phyloP scores from a whole-genome alignment of 2,113 vertebrate species.

The Odocoileus hemionus region DNA sequence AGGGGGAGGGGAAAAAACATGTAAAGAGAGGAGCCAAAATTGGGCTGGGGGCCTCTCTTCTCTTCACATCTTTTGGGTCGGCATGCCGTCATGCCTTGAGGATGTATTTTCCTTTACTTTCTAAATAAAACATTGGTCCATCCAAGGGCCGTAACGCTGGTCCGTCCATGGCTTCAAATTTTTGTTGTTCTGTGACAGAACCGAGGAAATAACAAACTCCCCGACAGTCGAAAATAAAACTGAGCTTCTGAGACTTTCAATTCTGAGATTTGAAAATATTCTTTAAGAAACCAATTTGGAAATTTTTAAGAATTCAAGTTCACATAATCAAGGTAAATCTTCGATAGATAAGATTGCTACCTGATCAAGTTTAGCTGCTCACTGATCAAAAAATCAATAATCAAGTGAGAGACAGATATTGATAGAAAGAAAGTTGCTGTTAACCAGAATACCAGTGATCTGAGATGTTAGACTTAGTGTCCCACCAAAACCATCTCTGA shows the following conservation, averaged over 20 bases:
- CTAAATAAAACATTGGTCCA: not conserved
- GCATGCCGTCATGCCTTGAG: not conserved
- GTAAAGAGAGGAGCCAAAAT: not conserved
- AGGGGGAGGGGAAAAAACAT: not conserved
- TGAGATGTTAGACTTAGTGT: not conserved
- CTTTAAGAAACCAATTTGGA: not conserved
- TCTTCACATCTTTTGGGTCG: not conserved
- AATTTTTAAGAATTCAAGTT: not conserved
- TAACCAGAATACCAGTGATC: not conserved
- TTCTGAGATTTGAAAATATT: not conserved
- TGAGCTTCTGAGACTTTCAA: not conserved
- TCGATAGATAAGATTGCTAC: not conserved
- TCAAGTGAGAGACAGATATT: not conserved
- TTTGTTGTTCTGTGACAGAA: not conserved
- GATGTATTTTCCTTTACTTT: not conserved
- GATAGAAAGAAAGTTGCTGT: not conserved
- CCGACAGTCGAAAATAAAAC: not conserved
- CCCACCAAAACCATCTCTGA: not conserved
- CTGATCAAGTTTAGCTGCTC: not conserved
- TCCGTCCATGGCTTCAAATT: fast-evolving
- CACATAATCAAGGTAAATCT: not conserved
- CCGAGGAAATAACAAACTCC: not conserved
- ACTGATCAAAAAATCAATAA: not conserved
- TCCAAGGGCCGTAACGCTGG: not conserved
- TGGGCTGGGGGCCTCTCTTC: not conserved